Percentiles rank a stretch among this genome's conserved stretches.
Evolutionary conservation across 2,113 vertebrate species (phyloP).

Genomic region (Saguinus imperator): DNA sequence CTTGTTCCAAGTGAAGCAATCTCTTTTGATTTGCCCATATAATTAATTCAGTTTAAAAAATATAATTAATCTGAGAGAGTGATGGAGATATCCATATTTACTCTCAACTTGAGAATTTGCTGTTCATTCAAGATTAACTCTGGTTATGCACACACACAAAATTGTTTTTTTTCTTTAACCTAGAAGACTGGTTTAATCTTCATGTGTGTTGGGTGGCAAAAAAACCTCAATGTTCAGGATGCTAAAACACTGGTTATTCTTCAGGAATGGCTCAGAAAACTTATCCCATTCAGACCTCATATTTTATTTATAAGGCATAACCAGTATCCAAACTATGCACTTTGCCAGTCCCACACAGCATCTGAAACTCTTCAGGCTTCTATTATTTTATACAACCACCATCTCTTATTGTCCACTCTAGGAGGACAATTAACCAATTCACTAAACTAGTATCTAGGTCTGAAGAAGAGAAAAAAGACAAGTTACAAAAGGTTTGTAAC

Average conservation of each 20-base stretch:
- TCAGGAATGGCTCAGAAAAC: conserved; percentile 77
- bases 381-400: conserved; percentile 61
- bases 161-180: conserved; percentile 77
- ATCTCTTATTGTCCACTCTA: not conserved
- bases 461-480: conserved; percentile 19
- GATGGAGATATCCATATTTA: conserved; percentile 74
- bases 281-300: conserved; percentile 62
- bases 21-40: conserved; percentile 65
- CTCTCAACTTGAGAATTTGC: conserved; percentile 52
- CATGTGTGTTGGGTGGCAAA: conserved; percentile 73
- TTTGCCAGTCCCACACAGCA: conserved; percentile 54
- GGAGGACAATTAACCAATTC: conserved; percentile 67
- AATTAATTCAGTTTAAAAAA: conserved; percentile 58
- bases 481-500: conserved; percentile 44
- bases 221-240: conserved; percentile 78
- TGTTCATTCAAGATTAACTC: conserved; percentile 47
- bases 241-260: conserved; percentile 78
- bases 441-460: conserved; percentile 24
- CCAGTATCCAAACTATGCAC: conserved; percentile 70
- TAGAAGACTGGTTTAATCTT: conserved; percentile 76
- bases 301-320: conserved; percentile 71
- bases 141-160: conserved; percentile 30
- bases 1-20: conserved; percentile 68
- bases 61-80: conserved; percentile 69
- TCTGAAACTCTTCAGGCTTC: conserved; percentile 59